Percentiles rank a stretch among this genome's conserved stretches.
These are phyloP conservation scores for Macropus fuliginosus DNA, from an alignment of 2,797 vertebrate genomes.

Conservation along the genomic window DNA sequence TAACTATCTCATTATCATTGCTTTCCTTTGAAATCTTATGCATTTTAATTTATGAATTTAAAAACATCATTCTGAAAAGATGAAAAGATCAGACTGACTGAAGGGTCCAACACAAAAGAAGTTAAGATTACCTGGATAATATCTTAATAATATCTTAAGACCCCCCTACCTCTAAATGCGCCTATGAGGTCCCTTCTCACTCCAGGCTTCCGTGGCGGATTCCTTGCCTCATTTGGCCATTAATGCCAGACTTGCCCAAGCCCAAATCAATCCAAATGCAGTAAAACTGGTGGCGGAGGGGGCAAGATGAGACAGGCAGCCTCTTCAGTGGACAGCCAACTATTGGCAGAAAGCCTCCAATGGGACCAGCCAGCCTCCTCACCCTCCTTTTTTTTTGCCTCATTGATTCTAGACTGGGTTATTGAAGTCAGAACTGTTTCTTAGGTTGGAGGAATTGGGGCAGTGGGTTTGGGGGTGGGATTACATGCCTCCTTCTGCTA, in stretches of 20 bases:
- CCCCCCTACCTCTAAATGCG: neutral
- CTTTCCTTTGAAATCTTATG: neutral
- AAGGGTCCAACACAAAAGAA: neutral
- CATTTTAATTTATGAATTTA: neutral
- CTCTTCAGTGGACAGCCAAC: neutral
- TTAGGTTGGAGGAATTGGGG: neutral
- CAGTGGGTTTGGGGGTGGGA: accelerated
- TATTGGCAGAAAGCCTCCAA: neutral
- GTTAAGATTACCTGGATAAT: neutral
- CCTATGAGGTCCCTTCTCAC: neutral
- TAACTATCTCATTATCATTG: neutral
- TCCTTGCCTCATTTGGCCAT: neutral
- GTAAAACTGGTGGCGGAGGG: neutral
- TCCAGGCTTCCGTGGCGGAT: neutral
- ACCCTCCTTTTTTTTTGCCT: neutral
- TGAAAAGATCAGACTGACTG: no score
- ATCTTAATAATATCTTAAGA: neutral
- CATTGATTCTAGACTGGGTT: neutral
- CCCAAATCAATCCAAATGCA: neutral
- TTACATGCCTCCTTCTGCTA: neutral
- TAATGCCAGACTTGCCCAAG: neutral
- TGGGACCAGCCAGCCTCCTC: neutral
- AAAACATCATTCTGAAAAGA: neutral
- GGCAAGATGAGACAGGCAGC: neutral
- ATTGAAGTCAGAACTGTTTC: neutral